Conservation (phyloP, 2,888 invertebrate genomes). For the Zele albiditarsus region DNA sequence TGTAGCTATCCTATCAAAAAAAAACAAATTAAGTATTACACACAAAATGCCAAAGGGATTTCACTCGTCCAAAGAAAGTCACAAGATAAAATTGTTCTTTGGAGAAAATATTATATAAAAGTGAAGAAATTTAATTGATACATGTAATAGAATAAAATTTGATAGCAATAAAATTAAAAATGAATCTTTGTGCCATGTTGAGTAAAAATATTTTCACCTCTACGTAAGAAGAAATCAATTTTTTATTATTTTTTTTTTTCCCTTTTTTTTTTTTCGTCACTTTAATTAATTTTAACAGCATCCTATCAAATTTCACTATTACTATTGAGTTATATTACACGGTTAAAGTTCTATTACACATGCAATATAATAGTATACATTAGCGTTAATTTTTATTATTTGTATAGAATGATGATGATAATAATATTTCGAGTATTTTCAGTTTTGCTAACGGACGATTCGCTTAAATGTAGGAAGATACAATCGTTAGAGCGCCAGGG, state of each 20-base stretch:
- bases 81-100: neutral
- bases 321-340: neutral
- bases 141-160: neutral
- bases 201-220: neutral
- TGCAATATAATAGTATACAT: neutral
- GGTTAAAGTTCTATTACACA: neutral
- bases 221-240: neutral
- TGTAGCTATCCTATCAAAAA: neutral
- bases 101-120: constrained; percentile 3
- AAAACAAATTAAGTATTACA: neutral
- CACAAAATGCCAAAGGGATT: neutral
- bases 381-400: neutral
- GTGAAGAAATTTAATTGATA: neutral
- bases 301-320: neutral
- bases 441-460: constrained; percentile 24
- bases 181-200: neutral
- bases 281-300: neutral
- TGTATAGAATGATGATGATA: neutral
- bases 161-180: neutral
- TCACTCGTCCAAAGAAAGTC: neutral
- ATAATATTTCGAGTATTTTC: neutral
- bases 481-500: constrained; percentile 21
- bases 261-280: too few species aligned
- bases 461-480: constrained; percentile 18
- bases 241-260: neutral